Evolutionary conservation across 2,797 vertebrate genomes (phyloP).

Genomic region (Melopsittacus undulatus): DNA sequence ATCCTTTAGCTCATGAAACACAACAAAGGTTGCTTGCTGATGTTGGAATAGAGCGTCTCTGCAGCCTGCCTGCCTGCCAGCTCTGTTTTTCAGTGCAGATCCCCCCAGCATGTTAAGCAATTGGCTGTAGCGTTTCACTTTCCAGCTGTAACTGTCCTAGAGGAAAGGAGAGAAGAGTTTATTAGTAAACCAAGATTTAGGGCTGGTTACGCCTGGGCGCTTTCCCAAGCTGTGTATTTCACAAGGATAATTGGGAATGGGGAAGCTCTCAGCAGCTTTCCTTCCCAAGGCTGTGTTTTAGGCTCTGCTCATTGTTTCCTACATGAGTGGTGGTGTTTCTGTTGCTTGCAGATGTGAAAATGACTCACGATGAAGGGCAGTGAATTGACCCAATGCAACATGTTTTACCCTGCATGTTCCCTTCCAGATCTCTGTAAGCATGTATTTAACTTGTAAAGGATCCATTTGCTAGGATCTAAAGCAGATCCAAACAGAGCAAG

Average conservation of each 20-base stretch:
- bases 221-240: not conserved
- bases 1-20: not conserved
- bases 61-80: not conserved
- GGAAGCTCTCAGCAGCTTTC: not conserved
- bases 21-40: not conserved
- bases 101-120: not conserved
- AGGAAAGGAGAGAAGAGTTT: not conserved
- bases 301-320: not conserved
- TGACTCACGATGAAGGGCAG: accelerated
- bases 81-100: not conserved
- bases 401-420: accelerated
- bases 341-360: not conserved
- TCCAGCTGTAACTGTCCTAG: not conserved
- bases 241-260: not conserved
- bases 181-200: not conserved
- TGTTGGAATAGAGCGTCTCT: not conserved
- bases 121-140: not conserved
- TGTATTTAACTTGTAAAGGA: not conserved
- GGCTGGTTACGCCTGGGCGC: accelerated
- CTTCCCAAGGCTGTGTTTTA: not conserved
- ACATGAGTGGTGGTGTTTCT: not conserved
- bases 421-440: not conserved
- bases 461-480: not conserved
- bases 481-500: not conserved
- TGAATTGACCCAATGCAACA: accelerated